Base-by-base conservation (phyloP, 2,797 vertebrate genomes). In the Hylomyscus alleni region DNA sequence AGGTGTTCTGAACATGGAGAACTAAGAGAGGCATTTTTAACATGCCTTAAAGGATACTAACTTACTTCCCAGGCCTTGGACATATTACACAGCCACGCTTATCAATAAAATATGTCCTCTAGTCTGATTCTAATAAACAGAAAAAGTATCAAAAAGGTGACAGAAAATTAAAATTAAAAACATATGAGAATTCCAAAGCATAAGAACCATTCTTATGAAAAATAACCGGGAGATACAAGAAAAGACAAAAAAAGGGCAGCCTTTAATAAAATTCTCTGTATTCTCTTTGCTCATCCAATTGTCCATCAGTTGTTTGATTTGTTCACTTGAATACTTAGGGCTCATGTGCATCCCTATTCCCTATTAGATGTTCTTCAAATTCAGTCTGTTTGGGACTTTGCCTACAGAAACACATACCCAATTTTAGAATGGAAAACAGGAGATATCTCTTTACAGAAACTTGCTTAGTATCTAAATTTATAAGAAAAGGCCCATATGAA, bases 311-410 rank as follows among this genome's bases (percentile, higher is more conserved):
- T 90, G 34, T 31, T 62, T 72, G 50, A 86, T 62, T 69, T 88
- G 54, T 76, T 91, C 72, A 94, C 37, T 95, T 40, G 89, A 85
- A 89, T 89, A 96, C 29, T 69, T 69, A 90, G 50, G 47, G 82
- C 60, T 31, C 80, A 17, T 60, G 24, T 86, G 52, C 86, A 24
- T 1, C 19, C 76, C 5, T 87, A 89, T 89, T 94, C 24, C 77
- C 60, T 93, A 95, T 88, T 44, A 86, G 54, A 93, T 47, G 85
- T 56, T 76, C 94, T 96, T 94, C 75, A 95, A 94, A 86, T 93
- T 62, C n/a, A 86, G n/a, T 84, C 50, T 94, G 89, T 62, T 89
- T 95, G 69, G n/a, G 75, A 93, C 80, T 65, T 67, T 89, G 7
- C 11, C 52, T 56, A 97, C 13, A 65, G 40, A 97, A 96, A 94